Conservation (phyloP, 2,888 invertebrate genomes). For the Chirona hameri region DNA sequence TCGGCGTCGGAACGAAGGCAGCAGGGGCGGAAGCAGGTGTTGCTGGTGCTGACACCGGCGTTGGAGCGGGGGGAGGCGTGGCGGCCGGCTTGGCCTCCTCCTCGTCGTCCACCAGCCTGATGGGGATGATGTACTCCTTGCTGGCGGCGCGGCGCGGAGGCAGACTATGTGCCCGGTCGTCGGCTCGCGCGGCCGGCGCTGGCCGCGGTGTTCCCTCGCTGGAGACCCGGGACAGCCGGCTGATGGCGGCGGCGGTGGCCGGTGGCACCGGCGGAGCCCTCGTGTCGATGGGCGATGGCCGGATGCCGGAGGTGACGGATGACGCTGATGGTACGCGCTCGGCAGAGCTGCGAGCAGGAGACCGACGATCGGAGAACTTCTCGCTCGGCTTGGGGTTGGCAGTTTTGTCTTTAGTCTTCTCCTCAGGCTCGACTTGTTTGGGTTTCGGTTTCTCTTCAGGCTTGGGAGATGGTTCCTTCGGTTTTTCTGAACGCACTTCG, state of each 20-base stretch:
- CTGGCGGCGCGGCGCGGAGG: conserved; percentile 38
- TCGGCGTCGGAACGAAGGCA: not conserved
- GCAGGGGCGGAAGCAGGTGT: not conserved
- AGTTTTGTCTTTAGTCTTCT: not conserved
- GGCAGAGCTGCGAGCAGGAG: not conserved
- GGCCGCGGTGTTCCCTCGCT: not conserved
- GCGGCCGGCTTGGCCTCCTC: conserved; percentile 5
- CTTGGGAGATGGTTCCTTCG: not conserved
- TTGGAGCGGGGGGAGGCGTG: not conserved
- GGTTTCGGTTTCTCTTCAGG: not conserved
- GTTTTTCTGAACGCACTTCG: not conserved
- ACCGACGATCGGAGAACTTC: not conserved
- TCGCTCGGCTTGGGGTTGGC: not conserved
- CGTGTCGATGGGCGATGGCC: not conserved
- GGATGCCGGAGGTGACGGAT: not conserved
- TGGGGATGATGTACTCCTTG: conserved; percentile 39
- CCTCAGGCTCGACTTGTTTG: not conserved
- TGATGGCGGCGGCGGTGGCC: not conserved
- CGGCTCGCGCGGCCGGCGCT: not conserved
- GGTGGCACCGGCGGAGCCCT: not conserved
- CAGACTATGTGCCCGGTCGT: conserved; percentile 3
- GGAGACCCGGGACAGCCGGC: not conserved
- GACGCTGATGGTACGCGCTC: not conserved
- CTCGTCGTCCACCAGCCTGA: conserved; percentile 38
- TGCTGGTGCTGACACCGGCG: not conserved